These are phyloP conservation scores for Schizotus pectinicornis DNA, from an alignment of 2,888 invertebrate species.

Conservation along the genomic window DNA sequence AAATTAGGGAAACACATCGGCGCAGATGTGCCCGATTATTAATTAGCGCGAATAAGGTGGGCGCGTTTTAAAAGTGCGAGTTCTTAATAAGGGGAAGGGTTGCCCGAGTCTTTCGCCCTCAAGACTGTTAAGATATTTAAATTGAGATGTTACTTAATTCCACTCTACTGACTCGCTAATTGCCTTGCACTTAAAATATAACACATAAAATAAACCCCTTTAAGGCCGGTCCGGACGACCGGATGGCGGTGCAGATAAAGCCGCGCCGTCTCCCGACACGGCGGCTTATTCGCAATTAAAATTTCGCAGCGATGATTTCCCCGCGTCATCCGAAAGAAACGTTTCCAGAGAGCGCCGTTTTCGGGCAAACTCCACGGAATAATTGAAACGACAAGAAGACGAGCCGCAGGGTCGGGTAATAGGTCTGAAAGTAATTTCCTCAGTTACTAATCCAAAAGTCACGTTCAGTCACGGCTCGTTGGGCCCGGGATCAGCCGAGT, in stretches of 20 bases:
- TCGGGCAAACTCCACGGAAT: too few relatives aligned
- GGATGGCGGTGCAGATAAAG: slow-evolving; percentile 17
- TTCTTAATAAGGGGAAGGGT: slow-evolving; percentile 40
- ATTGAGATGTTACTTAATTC: slow-evolving; percentile 60
- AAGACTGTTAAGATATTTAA: slow-evolving; percentile 56
- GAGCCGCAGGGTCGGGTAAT: too few relatives aligned
- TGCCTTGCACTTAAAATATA: slow-evolving; percentile 55
- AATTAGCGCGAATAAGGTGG: slow-evolving; percentile 53
- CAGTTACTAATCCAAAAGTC: slow-evolving; percentile 37
- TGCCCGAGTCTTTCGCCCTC: slow-evolving; percentile 28
- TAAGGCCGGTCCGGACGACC: slow-evolving; percentile 23
- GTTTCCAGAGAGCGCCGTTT: too few relatives aligned
- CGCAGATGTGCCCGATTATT: slow-evolving; percentile 54
- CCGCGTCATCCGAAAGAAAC: too few relatives aligned
- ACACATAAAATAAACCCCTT: slow-evolving; percentile 55
- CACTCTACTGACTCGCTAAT: slow-evolving; percentile 59
- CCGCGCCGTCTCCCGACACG: not conserved
- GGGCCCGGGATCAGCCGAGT: slow-evolving; percentile 39
- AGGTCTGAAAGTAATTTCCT: too few relatives aligned
- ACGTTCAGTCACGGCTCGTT: slow-evolving; percentile 43
- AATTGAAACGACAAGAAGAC: too few relatives aligned
- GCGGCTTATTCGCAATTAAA: slow-evolving; percentile 1
- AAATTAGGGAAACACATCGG: slow-evolving; percentile 45
- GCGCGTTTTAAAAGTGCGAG: slow-evolving; percentile 37
- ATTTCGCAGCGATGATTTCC: not conserved